Base-by-base conservation (phyloP, 92 coral and sea anemone species). In the Pocillopora meandrina region DNA sequence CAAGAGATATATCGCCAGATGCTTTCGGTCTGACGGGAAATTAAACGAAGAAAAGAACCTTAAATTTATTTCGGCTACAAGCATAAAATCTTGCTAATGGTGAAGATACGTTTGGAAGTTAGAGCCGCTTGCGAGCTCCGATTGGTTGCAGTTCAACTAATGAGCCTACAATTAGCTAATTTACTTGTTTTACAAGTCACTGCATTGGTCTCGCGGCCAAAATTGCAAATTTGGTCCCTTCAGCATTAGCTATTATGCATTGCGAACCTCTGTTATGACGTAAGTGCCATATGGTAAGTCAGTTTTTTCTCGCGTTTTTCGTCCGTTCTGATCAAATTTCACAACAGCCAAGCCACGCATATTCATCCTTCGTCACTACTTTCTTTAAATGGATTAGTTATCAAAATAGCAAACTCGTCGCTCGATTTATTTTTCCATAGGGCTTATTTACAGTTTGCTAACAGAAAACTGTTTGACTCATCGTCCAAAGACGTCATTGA, bases 141-240 rank as follows among this genome's bases (percentile, higher is more conserved):
- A 8, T 81, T 81, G 85, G 77, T n/a, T 18, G n/a, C 64, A 80
- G 12, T 55, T 70, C 14, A 42, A 81, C 58, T 71, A 58, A 81
- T 71, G 61, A 71, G 36, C 65, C 77, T 70, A 81, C 77, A 60
- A 81, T 59, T 65, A 58, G 60, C 42, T 81, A 81, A 71, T 71
- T 71, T 71, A 8, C 67, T 42, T 61, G 57, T 81, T 59, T 56
- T 19, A 69, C 9, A 34, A 36, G 49, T 33, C 36, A 56, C 61
- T 36, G 63, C 55, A 7, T 67, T 80, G 26, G 56, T 23, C 36
- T 56, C 35, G n/a, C 47, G 23, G 35, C 42, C 5, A 42, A 81
- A 70, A 60, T 60, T 70, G 56, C 70, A 81, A 71, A 36, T 61
- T 70, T 14, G 56, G 69, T 36, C 77, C 18, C 21, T 42, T 57